These are phyloP conservation scores for Drosophila pectinifera DNA, from an alignment of 1,140 invertebrate species.

Conservation along the genomic window DNA sequence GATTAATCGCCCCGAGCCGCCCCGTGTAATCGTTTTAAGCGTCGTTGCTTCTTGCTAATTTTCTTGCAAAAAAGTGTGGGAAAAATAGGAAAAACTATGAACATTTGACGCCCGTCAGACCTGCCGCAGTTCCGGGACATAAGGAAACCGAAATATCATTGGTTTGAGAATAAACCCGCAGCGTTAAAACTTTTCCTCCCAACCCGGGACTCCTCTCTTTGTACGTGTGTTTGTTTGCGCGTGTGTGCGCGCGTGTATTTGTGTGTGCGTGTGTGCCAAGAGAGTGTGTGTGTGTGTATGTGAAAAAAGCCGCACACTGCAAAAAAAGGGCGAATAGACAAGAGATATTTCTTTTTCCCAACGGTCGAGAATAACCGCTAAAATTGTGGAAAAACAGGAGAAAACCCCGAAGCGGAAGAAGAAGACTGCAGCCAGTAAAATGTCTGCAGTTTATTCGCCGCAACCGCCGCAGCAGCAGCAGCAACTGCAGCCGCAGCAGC, in stretches of 20 bases:
- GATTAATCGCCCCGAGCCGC: conserved; percentile 57
- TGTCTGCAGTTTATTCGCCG: conserved; percentile 87
- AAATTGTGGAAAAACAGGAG: conserved; percentile 85
- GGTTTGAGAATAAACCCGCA: conserved; percentile 3
- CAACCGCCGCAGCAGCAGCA: conserved; percentile 82
- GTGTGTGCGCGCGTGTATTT: conserved; percentile 16
- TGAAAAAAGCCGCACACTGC: conserved; percentile 73
- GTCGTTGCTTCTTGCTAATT: conserved; percentile 72
- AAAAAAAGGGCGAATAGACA: conserved; percentile 33
- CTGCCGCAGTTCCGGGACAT: conserved; percentile 3
- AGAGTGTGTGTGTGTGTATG: conserved; percentile 52
- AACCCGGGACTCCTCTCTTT: conserved; percentile 16
- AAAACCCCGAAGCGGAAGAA: conserved; percentile 85
- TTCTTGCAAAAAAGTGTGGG: conserved; percentile 63
- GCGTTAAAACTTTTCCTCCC: conserved; percentile 10
- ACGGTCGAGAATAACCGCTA: conserved; percentile 81
- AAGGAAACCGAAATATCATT: neutral
- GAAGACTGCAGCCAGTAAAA: conserved; percentile 85
- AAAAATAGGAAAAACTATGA: conserved; percentile 68
- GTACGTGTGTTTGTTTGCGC: conserved; percentile 29
- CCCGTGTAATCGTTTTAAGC: conserved; percentile 72
- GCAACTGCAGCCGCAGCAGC: conserved; percentile 57
- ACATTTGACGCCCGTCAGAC: conserved; percentile 15
- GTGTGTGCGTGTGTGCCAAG: conserved; percentile 15
- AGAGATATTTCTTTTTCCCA: conserved; percentile 47